Evolutionary conservation across 2,113 vertebrate genomes (phyloP), one percentile per base, ranked within the genome.

Genomic region (Zeus faber): DNA sequence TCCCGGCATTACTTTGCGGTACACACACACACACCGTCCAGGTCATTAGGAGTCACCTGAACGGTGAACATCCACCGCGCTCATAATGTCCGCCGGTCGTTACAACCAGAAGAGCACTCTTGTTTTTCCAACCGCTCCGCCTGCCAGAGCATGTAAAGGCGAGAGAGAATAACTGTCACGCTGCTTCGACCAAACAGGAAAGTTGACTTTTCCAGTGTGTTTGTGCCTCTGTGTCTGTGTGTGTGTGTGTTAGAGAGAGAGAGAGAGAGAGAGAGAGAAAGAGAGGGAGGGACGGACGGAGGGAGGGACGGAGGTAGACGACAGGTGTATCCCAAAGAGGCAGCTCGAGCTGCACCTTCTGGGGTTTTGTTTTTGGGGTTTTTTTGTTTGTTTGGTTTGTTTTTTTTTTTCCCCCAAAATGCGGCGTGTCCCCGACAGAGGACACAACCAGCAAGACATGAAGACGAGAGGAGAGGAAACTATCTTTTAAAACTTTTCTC

Each of bases 261-360:
- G 37, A 18, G 45, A 25, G 33, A n/a, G 20, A 37, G 16, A 47
- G 43, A 48, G 33, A 14, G 25, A 39, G 24, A 18, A 14, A 43
- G 49, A 51, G 40, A 52, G 41, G 29, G 54, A 26, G 40, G 18
- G 54, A 46, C 52, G 2, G 50, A 25, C 26, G 56, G 58, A 52
- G 55, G 10, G 29, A 49, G 40, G 39, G 48, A 58, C 65, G 25
- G 26, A 35, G 45, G 20, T 59, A 49, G 46, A n/a, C 16, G 46
- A 83, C 85, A 85, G 83, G 83, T 87, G 83, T 77, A 85, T 72
- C 59, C n/a, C 44, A 49, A 66, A 65, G 74, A 80, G 70, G 70
- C 81, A 72, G 69, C 60, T 62, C 61, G 56, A 6, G 29, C 71
- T 43, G n/a, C 40, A 17, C 7, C 40, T 43, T 43, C 6, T 7